phyloP scores from a whole-genome alignment of 2,888 invertebrate genomes.

The Eupithecia centaureata region DNA sequence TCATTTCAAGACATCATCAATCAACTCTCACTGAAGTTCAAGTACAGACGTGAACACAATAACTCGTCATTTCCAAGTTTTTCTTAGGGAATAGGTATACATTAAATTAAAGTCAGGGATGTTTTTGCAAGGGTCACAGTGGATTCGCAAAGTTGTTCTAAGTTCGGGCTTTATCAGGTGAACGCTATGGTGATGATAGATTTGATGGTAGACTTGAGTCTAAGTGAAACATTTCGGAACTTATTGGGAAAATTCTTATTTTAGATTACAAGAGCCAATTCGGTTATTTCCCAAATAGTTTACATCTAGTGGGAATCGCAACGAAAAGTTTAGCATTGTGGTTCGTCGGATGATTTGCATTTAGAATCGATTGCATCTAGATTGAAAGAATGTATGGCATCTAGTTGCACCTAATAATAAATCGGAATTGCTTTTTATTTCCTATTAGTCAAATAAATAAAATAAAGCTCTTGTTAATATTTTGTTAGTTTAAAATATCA shows the following conservation, averaged over 20 bases:
- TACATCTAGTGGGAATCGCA: conserved; percentile 58
- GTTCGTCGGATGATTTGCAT: neutral
- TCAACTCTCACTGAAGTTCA: neutral
- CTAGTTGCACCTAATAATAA: neutral
- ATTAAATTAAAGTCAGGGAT: neutral
- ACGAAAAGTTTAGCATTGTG: conserved; percentile 56
- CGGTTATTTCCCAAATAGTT: conserved; percentile 65
- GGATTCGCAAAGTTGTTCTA: conserved; percentile 37
- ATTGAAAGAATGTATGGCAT: neutral
- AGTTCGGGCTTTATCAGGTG: conserved; percentile 57
- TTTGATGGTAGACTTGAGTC: conserved; percentile 73
- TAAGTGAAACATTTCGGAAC: conserved; percentile 70
- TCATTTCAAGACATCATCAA: neutral
- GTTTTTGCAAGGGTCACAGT: neutral
- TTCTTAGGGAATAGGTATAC: neutral
- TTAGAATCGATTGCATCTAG: too few species aligned
- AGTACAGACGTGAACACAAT: neutral
- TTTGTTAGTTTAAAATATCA: conserved; percentile 61
- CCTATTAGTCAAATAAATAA: conserved; percentile 16
- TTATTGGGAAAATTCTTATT: conserved; percentile 65
- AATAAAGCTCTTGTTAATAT: conserved; percentile 47
- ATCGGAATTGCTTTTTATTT: conserved; percentile 1
- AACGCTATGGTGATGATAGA: conserved; percentile 70
- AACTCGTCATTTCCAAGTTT: neutral
- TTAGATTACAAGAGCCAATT: conserved; percentile 52